These are phyloP conservation scores for Lamproptera curius DNA, from an alignment of 2,888 invertebrate genomes.

Conservation along the genomic window DNA sequence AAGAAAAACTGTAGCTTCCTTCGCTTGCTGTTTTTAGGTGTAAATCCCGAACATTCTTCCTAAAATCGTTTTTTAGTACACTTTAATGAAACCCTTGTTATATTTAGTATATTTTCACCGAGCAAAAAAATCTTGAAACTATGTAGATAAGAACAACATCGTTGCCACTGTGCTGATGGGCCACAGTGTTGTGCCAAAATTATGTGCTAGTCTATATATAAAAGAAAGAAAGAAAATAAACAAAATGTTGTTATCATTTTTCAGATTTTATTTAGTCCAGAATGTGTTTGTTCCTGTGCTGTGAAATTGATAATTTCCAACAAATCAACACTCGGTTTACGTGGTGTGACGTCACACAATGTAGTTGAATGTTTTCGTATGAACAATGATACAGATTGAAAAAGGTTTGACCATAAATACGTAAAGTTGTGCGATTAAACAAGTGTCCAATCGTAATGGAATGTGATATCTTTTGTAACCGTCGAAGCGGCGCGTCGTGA, in stretches of 20 bases:
- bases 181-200: slow-evolving; percentile 77
- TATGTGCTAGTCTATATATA: slow-evolving; percentile 75
- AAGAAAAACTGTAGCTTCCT: slow-evolving; percentile 55
- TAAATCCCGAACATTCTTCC: slow-evolving; percentile 49
- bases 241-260: slow-evolving; percentile 74
- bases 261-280: slow-evolving; percentile 78
- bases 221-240: no score
- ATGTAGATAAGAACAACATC: slow-evolving; percentile 64
- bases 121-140: slow-evolving; percentile 44
- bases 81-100: slow-evolving; percentile 58
- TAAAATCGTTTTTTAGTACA: slow-evolving; percentile 41
- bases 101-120: slow-evolving; percentile 49
- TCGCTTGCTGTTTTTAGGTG: slow-evolving; percentile 56
- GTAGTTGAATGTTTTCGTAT: slow-evolving; percentile 39
- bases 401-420: slow-evolving; percentile 20
- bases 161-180: slow-evolving; percentile 62
- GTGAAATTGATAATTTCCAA: slow-evolving; percentile 64
- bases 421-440: slow-evolving; percentile 10
- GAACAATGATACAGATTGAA: slow-evolving; percentile 10
- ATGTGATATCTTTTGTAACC: slow-evolving; percentile 20
- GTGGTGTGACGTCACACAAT: slow-evolving; percentile 41
- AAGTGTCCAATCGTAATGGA: slow-evolving; percentile 2
- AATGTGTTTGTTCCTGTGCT: slow-evolving; percentile 76
- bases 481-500: background rate
- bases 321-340: slow-evolving; percentile 66